A percentile compares a stretch with the other conserved stretches of the same genome.
phyloP scores from a whole-genome alignment of 2,888 invertebrate genomes.

The Drosophila differens region DNA sequence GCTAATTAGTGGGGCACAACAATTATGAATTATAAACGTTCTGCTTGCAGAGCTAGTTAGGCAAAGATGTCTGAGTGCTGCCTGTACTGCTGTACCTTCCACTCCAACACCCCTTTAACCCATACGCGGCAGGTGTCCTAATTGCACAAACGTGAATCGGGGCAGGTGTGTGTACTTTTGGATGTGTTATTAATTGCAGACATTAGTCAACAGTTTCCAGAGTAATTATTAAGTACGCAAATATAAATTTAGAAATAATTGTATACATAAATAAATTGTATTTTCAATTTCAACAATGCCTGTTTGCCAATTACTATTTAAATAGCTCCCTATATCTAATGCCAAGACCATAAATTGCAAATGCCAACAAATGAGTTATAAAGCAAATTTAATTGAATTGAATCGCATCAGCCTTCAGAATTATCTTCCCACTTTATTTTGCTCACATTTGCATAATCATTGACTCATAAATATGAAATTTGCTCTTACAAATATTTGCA shows the following conservation, averaged over 20 bases:
- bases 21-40: constrained; percentile 60
- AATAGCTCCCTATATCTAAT: constrained; percentile 15
- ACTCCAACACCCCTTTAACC: not conserved
- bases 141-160: constrained; percentile 37
- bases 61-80: not conserved
- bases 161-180: constrained; percentile 2
- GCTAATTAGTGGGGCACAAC: constrained; percentile 56
- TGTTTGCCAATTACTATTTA: constrained; percentile 21
- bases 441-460: constrained; percentile 45
- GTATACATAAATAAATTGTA: constrained; percentile 6
- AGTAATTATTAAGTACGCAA: not conserved
- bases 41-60: constrained; percentile 2
- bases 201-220: constrained; percentile 45
- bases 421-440: constrained; percentile 11
- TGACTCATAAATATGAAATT: constrained; percentile 28
- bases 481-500: constrained; percentile 29
- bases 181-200: constrained; percentile 43
- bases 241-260: not conserved
- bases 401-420: constrained; percentile 16
- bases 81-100: not conserved
- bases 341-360: constrained; percentile 16
- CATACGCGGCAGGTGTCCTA: constrained; percentile 40
- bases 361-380: constrained; percentile 14
- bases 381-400: constrained; percentile 4
- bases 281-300: constrained; percentile 1